A percentile compares a stretch with the other conserved stretches of the same genome.
These are phyloP conservation scores for Palythoa grandiflora DNA, from an alignment of 92 coral and sea anemone species.

Conservation along the genomic window DNA sequence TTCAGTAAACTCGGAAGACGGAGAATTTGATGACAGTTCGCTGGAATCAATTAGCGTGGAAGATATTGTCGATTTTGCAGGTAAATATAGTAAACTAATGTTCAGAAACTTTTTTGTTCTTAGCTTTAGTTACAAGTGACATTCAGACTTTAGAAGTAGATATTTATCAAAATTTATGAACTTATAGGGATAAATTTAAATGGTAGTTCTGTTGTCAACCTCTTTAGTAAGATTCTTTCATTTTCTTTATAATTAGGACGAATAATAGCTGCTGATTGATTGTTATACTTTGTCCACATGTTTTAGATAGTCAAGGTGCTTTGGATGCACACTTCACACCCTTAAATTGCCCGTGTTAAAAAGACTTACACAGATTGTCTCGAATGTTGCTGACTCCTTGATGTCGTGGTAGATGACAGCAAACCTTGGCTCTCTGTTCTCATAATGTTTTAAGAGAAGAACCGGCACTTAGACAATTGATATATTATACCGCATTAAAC, in stretches of 20 bases:
- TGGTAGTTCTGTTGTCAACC: neutral
- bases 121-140: neutral
- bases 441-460: neutral
- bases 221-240: neutral
- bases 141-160: neutral
- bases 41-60: conserved; percentile 46
- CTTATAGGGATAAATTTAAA: neutral
- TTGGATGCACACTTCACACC: conserved; percentile 48
- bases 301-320: conserved; percentile 38
- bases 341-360: conserved; percentile 43
- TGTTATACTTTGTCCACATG: neutral
- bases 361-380: neutral
- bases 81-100: neutral
- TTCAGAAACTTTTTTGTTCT: neutral
- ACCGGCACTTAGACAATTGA: neutral
- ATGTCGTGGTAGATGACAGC: conserved; percentile 25
- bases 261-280: neutral
- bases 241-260: neutral
- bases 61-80: conserved; percentile 50
- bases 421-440: neutral
- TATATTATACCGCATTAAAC: no score
- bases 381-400: conserved; percentile 27
- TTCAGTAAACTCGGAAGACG: conserved; percentile 44
- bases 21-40: conserved; percentile 50
- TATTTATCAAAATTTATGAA: neutral